Evolutionary conservation across 2,113 vertebrate species (phyloP).

Genomic region (Blennius ocellaris): DNA sequence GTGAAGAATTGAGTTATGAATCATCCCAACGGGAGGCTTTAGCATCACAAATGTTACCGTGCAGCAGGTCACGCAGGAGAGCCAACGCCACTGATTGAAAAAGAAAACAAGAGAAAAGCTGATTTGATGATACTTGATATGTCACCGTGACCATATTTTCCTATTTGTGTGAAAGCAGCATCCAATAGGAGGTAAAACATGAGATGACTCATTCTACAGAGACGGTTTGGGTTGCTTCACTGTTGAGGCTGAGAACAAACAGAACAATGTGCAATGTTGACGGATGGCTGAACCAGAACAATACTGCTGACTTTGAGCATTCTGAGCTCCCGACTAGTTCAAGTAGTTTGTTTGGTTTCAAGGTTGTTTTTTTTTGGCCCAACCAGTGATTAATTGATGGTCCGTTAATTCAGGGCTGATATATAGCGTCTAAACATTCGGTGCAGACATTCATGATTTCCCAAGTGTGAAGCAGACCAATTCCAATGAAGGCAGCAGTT

Average conservation of each 20-base stretch:
- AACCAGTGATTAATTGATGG: neutral
- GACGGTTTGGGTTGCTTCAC: neutral
- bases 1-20: constrained; percentile 61
- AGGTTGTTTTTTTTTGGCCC: neutral
- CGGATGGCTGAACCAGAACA: constrained; percentile 2
- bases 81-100: constrained; percentile 3
- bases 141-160: constrained; percentile 11
- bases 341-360: neutral
- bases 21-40: constrained; percentile 48
- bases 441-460: neutral
- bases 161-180: neutral
- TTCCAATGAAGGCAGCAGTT: neutral
- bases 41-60: constrained; percentile 40
- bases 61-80: constrained; percentile 22
- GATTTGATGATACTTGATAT: neutral
- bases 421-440: neutral
- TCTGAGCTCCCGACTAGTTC: neutral
- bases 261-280: neutral
- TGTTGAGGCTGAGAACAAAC: neutral
- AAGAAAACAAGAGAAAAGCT: constrained; percentile 6
- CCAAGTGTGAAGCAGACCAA: neutral
- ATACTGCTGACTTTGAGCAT: neutral
- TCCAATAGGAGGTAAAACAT: neutral
- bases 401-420: neutral
- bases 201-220: neutral